Evolutionary conservation across 1,140 invertebrate genomes (phyloP).

Genomic region (Palaemon carinicauda): DNA sequence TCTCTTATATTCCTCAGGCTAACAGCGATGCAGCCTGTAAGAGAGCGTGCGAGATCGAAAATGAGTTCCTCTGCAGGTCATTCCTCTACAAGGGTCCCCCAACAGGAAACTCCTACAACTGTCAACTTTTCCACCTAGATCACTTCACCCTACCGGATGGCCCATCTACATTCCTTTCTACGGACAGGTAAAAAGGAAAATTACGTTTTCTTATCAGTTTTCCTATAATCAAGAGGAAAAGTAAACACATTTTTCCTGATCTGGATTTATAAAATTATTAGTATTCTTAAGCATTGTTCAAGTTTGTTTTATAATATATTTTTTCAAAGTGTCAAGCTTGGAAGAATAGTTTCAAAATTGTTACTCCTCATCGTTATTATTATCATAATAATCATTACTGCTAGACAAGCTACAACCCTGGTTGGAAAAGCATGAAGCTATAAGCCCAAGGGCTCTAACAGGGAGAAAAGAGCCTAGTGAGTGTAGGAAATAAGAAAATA

Average conservation of each 20-base stretch:
- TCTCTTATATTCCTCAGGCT: constrained; percentile 58
- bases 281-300: not conserved
- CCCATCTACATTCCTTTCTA: constrained; percentile 86
- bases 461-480: too few species aligned
- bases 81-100: constrained; percentile 77
- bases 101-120: constrained; percentile 75
- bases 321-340: too few species aligned
- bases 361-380: too few species aligned
- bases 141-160: constrained; percentile 91
- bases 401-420: too few species aligned
- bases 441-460: too few species aligned
- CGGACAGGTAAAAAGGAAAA: constrained; percentile 68
- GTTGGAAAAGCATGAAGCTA: too few species aligned
- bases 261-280: not conserved
- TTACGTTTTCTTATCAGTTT: too few species aligned
- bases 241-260: not conserved
- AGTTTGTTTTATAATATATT: not conserved
- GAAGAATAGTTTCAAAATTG: too few species aligned
- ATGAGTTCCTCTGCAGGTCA: constrained; percentile 91
- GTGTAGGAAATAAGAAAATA: too few species aligned
- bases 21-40: constrained; percentile 80
- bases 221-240: not conserved
- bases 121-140: constrained; percentile 90
- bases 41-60: constrained; percentile 89
- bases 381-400: too few species aligned